A percentile compares a stretch with the other conserved stretches of the same genome.
Evolutionary conservation across 1,140 invertebrate genomes (phyloP).

Genomic region (Diorhabda carinulata): DNA sequence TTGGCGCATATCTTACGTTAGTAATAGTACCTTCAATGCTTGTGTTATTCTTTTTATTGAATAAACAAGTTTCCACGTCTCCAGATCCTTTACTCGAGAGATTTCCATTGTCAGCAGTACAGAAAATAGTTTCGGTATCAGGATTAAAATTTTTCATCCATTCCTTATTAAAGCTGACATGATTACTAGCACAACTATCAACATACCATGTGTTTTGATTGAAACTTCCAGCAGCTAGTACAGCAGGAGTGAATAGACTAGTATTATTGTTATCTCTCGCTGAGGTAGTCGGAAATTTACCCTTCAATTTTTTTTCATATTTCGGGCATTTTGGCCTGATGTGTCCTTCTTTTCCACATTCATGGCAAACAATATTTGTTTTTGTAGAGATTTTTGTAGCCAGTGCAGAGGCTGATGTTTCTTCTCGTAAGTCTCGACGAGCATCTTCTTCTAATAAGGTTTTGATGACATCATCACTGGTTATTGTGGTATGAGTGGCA

Average conservation of each 20-base stretch:
- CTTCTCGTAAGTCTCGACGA: background rate
- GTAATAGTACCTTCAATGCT: background rate
- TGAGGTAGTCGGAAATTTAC: background rate
- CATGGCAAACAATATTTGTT: slow-evolving; percentile 14
- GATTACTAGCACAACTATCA: slow-evolving; percentile 34
- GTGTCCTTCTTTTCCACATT: slow-evolving; percentile 22
- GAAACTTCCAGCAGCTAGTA: slow-evolving; percentile 29
- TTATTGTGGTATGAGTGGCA: background rate
- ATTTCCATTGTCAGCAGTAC: too few species aligned
- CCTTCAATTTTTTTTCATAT: background rate
- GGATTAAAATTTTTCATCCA: slow-evolving; percentile 9
- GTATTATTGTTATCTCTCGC: slow-evolving; percentile 7
- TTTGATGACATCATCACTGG: background rate
- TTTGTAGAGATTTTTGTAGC: too few species aligned
- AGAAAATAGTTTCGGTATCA: too few species aligned
- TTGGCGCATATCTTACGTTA: slow-evolving; percentile 26
- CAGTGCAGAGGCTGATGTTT: background rate
- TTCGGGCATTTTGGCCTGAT: slow-evolving; percentile 16
- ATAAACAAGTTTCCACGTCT: background rate
- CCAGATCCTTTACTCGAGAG: too few species aligned
- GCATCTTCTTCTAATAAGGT: background rate
- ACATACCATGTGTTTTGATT: slow-evolving; percentile 34
- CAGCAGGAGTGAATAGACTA: slow-evolving; percentile 2
- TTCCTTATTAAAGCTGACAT: slow-evolving; percentile 32
- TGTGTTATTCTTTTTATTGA: slow-evolving; percentile 3